Percentiles rank a stretch among this genome's conserved stretches.
phyloP scores from a whole-genome alignment of 2,888 invertebrate species.

The Pogonocherus hispidulus region DNA sequence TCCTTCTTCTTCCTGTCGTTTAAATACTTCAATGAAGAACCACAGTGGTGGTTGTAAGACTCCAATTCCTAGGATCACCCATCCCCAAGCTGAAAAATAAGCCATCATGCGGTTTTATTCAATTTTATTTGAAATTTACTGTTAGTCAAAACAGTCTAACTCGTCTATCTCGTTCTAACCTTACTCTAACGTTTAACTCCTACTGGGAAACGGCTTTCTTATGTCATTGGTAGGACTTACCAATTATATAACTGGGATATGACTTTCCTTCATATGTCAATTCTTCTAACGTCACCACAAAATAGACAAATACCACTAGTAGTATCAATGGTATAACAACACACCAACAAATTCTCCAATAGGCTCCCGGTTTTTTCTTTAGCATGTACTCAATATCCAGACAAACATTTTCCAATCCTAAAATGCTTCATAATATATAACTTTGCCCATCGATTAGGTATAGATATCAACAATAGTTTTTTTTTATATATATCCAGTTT shows the following conservation, averaged over 20 bases:
- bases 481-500: no score
- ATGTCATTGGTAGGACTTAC: conserved; percentile 39
- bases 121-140: no score
- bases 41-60: conserved; percentile 49
- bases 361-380: conserved; percentile 76
- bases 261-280: conserved; percentile 71
- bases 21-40: conserved; percentile 45
- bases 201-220: no score
- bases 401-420: conserved; percentile 77
- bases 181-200: background rate
- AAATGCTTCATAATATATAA: no score
- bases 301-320: conserved; percentile 79
- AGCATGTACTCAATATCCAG: conserved; percentile 87
- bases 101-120: no score
- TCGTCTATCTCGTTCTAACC: background rate
- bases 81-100: conserved; percentile 68
- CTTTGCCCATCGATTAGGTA: no score
- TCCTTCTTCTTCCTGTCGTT: conserved; percentile 17
- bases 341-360: conserved; percentile 87
- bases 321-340: conserved; percentile 80
- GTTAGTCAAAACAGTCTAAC: background rate
- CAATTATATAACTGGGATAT: conserved; percentile 50
- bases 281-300: conserved; percentile 74
- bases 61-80: conserved; percentile 49
- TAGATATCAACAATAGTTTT: no score